phyloP scores from a whole-genome alignment of 2,888 invertebrate species.

The Agriopis leucophaearia region DNA sequence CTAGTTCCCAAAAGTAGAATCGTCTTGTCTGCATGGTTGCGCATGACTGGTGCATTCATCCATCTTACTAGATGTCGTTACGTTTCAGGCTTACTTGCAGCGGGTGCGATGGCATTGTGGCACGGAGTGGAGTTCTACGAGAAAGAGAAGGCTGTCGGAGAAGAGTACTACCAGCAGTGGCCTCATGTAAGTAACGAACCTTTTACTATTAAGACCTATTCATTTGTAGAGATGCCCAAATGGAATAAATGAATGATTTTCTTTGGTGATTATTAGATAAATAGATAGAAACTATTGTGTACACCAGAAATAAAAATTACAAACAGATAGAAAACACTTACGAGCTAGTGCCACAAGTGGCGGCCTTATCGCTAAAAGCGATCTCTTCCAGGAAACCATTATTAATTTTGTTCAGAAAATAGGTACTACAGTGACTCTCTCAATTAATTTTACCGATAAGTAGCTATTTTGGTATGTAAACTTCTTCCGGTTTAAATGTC shows the following conservation, averaged over 20 bases:
- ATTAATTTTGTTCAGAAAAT: background rate
- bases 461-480: no score
- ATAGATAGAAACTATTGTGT: no score
- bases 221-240: background rate
- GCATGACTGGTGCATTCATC: background rate
- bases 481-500: no score
- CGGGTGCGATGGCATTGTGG: constrained; percentile 98
- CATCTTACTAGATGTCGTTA: background rate
- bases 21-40: no score
- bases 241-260: no score
- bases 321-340: no score
- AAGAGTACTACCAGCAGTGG: constrained; percentile 97
- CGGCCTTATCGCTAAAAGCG: no score
- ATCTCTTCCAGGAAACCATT: no score
- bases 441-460: background rate
- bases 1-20: no score
- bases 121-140: constrained; percentile 98
- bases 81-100: constrained; percentile 92
- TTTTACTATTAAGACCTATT: background rate
- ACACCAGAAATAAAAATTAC: no score
- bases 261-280: no score
- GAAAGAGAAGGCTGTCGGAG: constrained; percentile 96
- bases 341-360: no score
- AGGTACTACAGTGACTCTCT: background rate
- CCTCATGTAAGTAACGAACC: constrained; percentile 89